Base-by-base conservation (phyloP, 2,888 invertebrate genomes). In the Physocephala rufipes region DNA sequence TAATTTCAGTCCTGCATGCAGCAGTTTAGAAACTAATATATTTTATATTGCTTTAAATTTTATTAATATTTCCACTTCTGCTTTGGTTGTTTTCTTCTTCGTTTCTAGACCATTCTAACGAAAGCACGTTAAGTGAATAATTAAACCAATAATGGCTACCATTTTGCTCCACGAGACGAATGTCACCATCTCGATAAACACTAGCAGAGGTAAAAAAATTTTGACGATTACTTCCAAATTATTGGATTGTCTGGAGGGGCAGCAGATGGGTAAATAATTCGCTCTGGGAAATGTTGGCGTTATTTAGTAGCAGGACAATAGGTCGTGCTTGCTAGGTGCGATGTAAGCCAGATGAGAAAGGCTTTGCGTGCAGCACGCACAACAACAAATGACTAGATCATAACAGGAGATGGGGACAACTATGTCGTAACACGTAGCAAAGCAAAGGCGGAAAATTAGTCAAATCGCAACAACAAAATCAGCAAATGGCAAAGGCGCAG, bases 361-460 rank as follows among this genome's bases (percentile, higher is more conserved):
- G 12, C 12, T 24, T 19, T 13, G 9, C 36, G 4, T 36, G 36
- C 36, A 9, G 36, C 36, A 36, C 36, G 36, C 5, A 4, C 36
- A 36, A 36, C 36, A 36, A 36, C 36, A 36, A 36, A 36, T 9
- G 36, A 9, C 36, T 9, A 36, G 5, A 36, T 36, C 43, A 36
- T 45, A 13, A 15, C 74, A 74, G 28, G 66, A 70, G 75, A 74
- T 73, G 74, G 73, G 73, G 73, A n/a, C 47, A 62, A 15, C 53
- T 13, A 26, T 49, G 59, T 2, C 15, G 19, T 1, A 66, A 61
- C 53, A 55, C 63, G 55, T 63, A 72, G 70, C 45, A 55, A 43
- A 72, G 64, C 70, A 61, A 55, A 62, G 67, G 36, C 55, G 67
- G 71, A 75, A 75, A 79, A 64, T 74, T 80, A 81, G 82, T 80